Evolutionary conservation across 2,113 vertebrate genomes (phyloP), one percentile per base, ranked within the genome.

Genomic region (Bubalus kerabau): DNA sequence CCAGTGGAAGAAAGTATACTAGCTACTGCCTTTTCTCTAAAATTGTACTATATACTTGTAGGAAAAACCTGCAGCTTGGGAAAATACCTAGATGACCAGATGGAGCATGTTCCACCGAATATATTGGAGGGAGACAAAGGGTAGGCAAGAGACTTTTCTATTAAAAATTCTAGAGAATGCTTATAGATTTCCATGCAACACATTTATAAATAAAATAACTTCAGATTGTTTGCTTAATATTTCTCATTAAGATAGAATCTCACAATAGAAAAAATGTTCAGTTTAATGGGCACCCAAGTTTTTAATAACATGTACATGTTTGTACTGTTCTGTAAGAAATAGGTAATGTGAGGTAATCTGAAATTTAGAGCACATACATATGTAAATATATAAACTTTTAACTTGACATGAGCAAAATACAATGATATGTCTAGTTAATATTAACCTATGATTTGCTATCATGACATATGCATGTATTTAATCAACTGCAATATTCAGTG

Each of bases 401-500:
- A 28, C 3, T 67, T 94, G 48, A 93, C 16, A 84, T 74, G 43
- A 94, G 30, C 17, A 92, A 97, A 94, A 85, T 82, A 64, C 83
- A 96, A 95, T 57, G 43, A 81, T 5, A 56, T 74, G 74, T 93
- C 28, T 59, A 89, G 28, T 96, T 90, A 86, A 88, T 57, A 80
- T 97, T 95, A 62, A 78, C 67, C 71, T 92, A 21, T 32, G 36
- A 90, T 96, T 96, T 91, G 10, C 13, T 90, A 2, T 92, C 12
- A 59, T 92, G 32, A 74, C 19, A 56, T 76, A 88, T 86, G 16
- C 21, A 81, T 59, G 48, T 83, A 87, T 96, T 94, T 88, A 93
- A 90, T 67, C 46, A 91, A 87, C 56, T 86, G 8, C 52, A 57
- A 40, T 24, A 76, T 30, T 92, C 2, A 60, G 2, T 7, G 28